These are phyloP conservation scores for Sceloporus undulatus DNA, from an alignment of 2,113 vertebrate species.

Conservation along the genomic window DNA sequence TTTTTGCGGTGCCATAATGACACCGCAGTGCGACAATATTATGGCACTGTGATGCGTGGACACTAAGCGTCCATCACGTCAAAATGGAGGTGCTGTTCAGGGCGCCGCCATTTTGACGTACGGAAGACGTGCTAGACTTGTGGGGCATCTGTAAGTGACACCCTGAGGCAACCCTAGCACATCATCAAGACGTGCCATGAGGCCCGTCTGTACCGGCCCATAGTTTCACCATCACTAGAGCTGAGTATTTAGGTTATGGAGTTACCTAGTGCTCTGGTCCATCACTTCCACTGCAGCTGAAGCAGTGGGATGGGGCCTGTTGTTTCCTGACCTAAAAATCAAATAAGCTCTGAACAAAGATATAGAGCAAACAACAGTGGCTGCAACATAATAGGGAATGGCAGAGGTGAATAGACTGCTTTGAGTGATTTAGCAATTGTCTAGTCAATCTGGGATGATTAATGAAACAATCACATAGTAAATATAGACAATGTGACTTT, in stretches of 20 bases:
- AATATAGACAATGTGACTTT: neutral
- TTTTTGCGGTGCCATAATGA: too few relatives aligned
- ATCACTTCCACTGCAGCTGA: neutral
- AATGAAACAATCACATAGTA: neutral
- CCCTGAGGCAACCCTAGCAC: too few relatives aligned
- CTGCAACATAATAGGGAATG: neutral
- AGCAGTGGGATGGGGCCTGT: too few relatives aligned
- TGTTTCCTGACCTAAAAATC: neutral
- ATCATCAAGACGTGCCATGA: too few relatives aligned
- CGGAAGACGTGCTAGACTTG: too few relatives aligned
- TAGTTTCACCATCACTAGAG: neutral
- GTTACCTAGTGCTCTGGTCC: neutral
- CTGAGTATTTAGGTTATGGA: neutral
- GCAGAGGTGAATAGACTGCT: neutral
- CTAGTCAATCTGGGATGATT: neutral
- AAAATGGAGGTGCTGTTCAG: too few relatives aligned
- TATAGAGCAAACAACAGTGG: neutral
- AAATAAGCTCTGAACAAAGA: neutral
- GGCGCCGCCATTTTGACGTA: too few relatives aligned
- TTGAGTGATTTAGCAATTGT: neutral
- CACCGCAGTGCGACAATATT: too few relatives aligned
- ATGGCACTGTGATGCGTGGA: too few relatives aligned
- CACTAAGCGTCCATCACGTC: too few relatives aligned
- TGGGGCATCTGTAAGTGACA: too few relatives aligned
- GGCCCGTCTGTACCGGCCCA: too few relatives aligned